Evolutionary conservation across 2,888 invertebrate genomes (phyloP).

Genomic region (Ochropleura plecta): DNA sequence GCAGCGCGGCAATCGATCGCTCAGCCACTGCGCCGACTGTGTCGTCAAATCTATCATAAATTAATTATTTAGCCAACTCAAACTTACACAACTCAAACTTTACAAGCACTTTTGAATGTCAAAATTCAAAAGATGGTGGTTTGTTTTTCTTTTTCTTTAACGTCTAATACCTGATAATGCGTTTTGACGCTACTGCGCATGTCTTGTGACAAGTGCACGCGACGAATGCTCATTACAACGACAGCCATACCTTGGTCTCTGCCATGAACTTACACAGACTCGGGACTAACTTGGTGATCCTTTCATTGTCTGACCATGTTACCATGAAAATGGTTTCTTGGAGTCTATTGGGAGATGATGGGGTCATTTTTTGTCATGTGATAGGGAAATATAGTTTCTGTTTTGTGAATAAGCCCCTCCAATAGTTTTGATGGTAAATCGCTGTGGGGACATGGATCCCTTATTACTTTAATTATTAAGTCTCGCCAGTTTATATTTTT

Average conservation of each 20-base stretch:
- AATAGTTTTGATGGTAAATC: background rate
- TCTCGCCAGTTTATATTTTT: background rate
- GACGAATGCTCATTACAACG: conserved; percentile 42
- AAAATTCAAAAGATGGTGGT: too few relatives aligned
- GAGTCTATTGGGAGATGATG: background rate
- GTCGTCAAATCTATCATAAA: too few relatives aligned
- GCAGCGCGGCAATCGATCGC: too few relatives aligned
- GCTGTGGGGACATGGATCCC: background rate
- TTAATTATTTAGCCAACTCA: too few relatives aligned
- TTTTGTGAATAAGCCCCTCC: background rate
- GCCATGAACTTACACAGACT: conserved; percentile 9
- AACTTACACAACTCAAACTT: too few relatives aligned
- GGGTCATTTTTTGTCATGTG: background rate
- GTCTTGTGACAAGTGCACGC: background rate
- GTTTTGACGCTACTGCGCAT: conserved; percentile 24
- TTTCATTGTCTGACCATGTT: conserved; percentile 16
- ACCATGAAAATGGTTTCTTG: background rate
- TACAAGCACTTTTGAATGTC: too few relatives aligned
- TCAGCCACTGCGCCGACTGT: too few relatives aligned
- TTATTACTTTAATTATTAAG: background rate
- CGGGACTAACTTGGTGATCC: conserved; percentile 10
- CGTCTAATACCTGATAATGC: too few relatives aligned
- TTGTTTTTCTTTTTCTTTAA: too few relatives aligned
- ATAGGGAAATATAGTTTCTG: background rate
- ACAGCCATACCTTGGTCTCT: conserved; percentile 32